phyloP scores from a whole-genome alignment of 2,888 invertebrate species.

The Venustoraphidia nigricollis region DNA sequence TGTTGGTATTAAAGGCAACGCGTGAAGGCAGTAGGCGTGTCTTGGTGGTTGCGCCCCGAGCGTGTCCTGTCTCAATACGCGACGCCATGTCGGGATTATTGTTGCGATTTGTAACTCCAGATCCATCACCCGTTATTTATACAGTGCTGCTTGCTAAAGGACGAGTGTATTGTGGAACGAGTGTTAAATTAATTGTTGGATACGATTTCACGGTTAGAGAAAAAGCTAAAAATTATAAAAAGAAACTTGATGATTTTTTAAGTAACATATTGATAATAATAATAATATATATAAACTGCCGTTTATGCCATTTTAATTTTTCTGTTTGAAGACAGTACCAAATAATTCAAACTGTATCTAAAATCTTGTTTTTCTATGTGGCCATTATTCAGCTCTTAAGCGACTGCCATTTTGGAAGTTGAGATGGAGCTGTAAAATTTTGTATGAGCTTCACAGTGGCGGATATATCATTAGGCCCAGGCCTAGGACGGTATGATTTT shows the following conservation, averaged over 20 bases:
- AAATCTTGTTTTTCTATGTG: no score
- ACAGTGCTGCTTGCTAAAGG: slow-evolving; percentile 50
- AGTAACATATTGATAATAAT: not conserved
- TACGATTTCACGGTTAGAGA: slow-evolving; percentile 57
- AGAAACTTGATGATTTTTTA: not conserved
- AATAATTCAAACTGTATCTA: no score
- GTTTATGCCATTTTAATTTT: not conserved
- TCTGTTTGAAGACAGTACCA: no score
- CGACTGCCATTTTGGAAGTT: no score
- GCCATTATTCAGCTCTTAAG: no score
- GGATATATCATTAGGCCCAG: no score
- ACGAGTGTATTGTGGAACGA: slow-evolving; percentile 63
- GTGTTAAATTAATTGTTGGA: slow-evolving; percentile 52
- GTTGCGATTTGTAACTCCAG: slow-evolving; percentile 43
- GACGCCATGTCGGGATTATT: slow-evolving; percentile 57
- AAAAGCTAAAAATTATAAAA: not conserved
- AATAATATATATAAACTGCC: not conserved
- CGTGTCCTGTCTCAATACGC: slow-evolving; percentile 51
- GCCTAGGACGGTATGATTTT: no score
- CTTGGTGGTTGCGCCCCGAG: slow-evolving; percentile 51
- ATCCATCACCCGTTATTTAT: slow-evolving; percentile 47
- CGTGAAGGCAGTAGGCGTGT: slow-evolving; percentile 58
- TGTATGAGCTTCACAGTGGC: no score
- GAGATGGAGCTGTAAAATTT: no score
- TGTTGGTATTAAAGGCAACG: slow-evolving; percentile 53